Evolutionary conservation across 2,888 invertebrate genomes (phyloP), one percentile per base, ranked within the genome.

Genomic region (Drosophila merina): DNA sequence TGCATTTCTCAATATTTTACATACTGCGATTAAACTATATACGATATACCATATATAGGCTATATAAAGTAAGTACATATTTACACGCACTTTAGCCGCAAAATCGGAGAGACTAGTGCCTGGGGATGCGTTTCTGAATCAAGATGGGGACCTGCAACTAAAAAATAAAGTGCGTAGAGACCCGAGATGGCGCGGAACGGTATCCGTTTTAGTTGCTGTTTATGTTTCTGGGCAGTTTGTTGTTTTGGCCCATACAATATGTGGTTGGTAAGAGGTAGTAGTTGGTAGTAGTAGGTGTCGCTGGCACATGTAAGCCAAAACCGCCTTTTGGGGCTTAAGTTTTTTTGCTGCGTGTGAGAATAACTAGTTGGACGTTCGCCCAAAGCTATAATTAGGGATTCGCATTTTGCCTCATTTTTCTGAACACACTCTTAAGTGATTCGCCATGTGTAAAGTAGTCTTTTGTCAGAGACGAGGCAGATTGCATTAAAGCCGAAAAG

Each of bases 101-200:
- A 62, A 57, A 40, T 63, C 38, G 51, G 38, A 44, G 44, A 63
- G 40, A 45, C 56, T 49, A 74, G 3, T 54, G 79, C 86, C 83
- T 12, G 71, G 45, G 88, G 85, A 75, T 79, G 80, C 86, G 86
- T 87, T 87, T 85, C 88, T 79, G 75, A 72, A 85, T 85, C 85
- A 87, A 85, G 85, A 85, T 85, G 73, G 75, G 55, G 47, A 52
- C 9, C 40, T 51, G 45, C 36, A 12, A 36, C n/a, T 10, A 33
- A 36, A 36, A 36, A 36, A 36, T 68, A 69, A 83, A 79, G 88
- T 87, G 85, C 85, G 85, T 85, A 87, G 70, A 74, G 67, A 55
- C 57, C 36, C 72, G 58, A 79, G 82, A 81, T 85, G 68, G 76
- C 72, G 72, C 60, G 71, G 72, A 75, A 79, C 79, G 81, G 84